Conservation (phyloP, 2,797 vertebrate species). For the Columba guinea region DNA sequence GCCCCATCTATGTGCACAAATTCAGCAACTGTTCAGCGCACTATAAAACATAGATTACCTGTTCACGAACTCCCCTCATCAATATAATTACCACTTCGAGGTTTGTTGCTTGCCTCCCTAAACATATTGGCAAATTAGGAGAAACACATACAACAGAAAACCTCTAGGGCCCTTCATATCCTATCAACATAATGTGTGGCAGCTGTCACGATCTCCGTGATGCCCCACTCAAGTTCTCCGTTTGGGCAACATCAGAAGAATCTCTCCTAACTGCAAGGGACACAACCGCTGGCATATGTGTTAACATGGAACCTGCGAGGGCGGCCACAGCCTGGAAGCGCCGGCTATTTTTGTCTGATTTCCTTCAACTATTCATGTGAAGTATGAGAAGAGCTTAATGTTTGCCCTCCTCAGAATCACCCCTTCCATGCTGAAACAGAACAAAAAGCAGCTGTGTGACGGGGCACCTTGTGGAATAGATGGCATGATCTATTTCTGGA, state of each 20-base stretch:
- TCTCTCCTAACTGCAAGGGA: not conserved
- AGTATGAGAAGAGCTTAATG: conserved; percentile 7
- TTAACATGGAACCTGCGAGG: not conserved
- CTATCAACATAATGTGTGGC: not conserved
- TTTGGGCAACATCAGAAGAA: not conserved
- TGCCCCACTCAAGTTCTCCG: not conserved
- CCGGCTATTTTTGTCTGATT: not conserved
- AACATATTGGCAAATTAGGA: not conserved
- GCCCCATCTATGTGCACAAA: not conserved
- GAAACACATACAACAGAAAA: not conserved
- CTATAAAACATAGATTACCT: not conserved
- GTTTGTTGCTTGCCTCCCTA: not conserved
- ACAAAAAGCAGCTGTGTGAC: conserved; percentile 46
- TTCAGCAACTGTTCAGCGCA: not conserved
- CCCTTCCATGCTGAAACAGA: not conserved
- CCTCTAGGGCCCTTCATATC: not conserved
- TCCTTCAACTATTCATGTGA: conserved; percentile 40
- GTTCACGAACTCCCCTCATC: not conserved
- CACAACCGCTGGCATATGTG: not conserved
- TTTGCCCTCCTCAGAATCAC: conserved; percentile 9
- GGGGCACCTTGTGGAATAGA: conserved; percentile 31
- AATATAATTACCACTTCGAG: not conserved
- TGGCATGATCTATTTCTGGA: conserved; percentile 25
- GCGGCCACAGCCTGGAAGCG: not conserved
- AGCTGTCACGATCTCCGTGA: not conserved